phyloP scores from a whole-genome alignment of 2,113 vertebrate genomes.

The Uropsilus gracilis region DNA sequence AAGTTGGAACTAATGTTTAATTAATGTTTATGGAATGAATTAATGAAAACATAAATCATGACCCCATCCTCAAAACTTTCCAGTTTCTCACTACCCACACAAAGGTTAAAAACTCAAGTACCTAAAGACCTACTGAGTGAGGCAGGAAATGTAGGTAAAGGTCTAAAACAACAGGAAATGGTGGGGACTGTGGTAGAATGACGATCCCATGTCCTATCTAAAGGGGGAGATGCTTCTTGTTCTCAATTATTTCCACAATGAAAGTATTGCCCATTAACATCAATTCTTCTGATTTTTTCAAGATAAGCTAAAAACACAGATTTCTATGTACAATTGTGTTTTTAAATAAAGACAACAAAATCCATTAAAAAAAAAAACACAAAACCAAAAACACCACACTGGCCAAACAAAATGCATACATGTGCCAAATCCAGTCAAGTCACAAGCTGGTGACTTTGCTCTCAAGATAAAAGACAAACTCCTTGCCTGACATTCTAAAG shows the following conservation, averaged over 20 bases:
- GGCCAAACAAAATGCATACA: background rate
- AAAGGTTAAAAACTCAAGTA: conserved; percentile 39
- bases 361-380: background rate
- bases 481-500: no score
- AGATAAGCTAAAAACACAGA: background rate
- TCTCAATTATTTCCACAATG: background rate
- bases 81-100: background rate
- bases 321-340: background rate
- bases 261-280: background rate
- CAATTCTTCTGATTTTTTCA: conserved; percentile 29
- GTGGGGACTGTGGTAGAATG: background rate
- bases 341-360: conserved; percentile 13
- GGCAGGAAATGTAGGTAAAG: conserved; percentile 25
- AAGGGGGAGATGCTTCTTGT: background rate
- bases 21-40: conserved; percentile 5
- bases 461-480: conserved; percentile 32
- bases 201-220: background rate
- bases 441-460: background rate
- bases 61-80: conserved; percentile 38
- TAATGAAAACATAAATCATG: background rate
- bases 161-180: conserved; percentile 2
- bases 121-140: background rate
- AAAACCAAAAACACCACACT: background rate
- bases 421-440: background rate
- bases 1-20: background rate